Conservation (phyloP, 2,888 invertebrate species). For the Phortica magna region DNA sequence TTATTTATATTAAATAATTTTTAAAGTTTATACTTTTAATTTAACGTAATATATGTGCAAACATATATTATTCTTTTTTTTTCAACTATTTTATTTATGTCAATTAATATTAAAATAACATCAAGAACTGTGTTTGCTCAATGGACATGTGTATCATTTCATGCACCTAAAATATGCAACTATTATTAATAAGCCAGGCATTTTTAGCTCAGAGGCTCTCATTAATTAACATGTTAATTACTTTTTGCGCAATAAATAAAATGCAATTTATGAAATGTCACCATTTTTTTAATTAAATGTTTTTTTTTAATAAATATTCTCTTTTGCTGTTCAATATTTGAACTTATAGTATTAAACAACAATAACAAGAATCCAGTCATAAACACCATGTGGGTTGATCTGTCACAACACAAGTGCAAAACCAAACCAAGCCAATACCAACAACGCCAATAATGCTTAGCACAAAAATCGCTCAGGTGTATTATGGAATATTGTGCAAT, state of each 20-base stretch:
- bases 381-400: no score
- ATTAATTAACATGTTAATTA: constrained; percentile 73
- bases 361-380: no score
- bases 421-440: neutral
- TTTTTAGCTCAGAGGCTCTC: constrained; percentile 55
- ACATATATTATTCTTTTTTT: neutral
- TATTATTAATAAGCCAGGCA: constrained; percentile 43
- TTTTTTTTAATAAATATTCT: constrained; percentile 1
- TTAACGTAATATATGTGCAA: no score
- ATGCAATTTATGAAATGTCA: constrained; percentile 68
- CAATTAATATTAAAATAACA: constrained; percentile 69
- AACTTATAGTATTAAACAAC: no score
- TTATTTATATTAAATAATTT: no score
- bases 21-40: no score
- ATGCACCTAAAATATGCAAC: constrained; percentile 61
- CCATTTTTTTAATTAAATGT: constrained; percentile 62
- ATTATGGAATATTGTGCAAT: constrained; percentile 68
- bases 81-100: constrained; percentile 32
- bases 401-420: no score
- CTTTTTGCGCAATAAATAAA: constrained; percentile 64
- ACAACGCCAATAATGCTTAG: constrained; percentile 54
- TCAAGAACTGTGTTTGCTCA: constrained; percentile 33
- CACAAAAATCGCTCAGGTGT: constrained; percentile 67
- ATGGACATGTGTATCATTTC: neutral
- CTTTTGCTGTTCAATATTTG: neutral